Evolutionary conservation across 2,888 invertebrate genomes (phyloP), one percentile per base, ranked within the genome.

Genomic region (Noctua comes): DNA sequence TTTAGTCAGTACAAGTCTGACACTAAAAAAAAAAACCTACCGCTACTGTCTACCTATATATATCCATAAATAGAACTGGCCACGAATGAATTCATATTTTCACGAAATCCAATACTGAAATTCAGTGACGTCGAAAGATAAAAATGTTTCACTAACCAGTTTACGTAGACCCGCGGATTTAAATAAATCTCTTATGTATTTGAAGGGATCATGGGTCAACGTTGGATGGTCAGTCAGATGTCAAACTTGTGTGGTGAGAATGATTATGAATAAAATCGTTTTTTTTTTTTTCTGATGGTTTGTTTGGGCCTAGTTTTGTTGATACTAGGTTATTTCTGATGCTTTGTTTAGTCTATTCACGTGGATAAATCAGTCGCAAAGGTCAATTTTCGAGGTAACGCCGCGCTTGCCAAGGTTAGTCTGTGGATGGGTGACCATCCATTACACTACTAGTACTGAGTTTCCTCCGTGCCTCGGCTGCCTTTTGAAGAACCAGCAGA

Each of bases 91-190:
- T 75, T 71, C 66, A 73, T 79, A 75, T 73, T 83, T 83, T 77
- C 69, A 74, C 69, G 57, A 79, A 83, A 80, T 40, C 65, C 86
- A 77, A 86, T 88, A 79, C 71, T 73, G 71, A 79, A 84, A 83
- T 59, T 59, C 74, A 84, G 40, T 84, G 79, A 79, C 77, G 74
- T 64, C 8, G 71, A 88, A 88, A 88, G 87, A 88, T 88, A 88
- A 87, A 86, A 83, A 77, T 83, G 68, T 77, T 80, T 73, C 18
- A 36, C 3, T 1, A 40, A 51, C 87, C 78, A 86, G 11, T 64
- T 16, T 46, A 66, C 21, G 21, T 54, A 54, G 87, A 84, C 13
- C 79, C 21, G 2, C 11, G 31, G 66, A 76, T 73, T 77, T 68
- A 27, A 77, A 81, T 70, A 68, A 74, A 70, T 73, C 68, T 31